These are phyloP conservation scores for Hiodon alosoides DNA, from an alignment of 2,113 vertebrate species.

Conservation along the genomic window DNA sequence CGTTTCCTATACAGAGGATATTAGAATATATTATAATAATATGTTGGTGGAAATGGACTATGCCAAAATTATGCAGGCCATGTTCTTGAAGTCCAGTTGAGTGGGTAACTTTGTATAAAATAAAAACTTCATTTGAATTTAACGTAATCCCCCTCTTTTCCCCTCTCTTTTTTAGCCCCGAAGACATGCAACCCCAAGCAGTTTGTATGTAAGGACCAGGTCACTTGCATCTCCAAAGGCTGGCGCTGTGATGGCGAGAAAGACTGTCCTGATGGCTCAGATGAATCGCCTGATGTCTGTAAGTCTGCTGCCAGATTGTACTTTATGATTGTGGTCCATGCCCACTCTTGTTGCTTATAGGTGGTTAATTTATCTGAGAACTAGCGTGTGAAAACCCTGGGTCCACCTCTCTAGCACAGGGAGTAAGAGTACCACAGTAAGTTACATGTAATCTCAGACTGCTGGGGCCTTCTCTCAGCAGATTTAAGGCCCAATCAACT, in stretches of 20 bases:
- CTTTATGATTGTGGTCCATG: background rate
- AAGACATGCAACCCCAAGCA: constrained; percentile 97
- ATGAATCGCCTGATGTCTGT: constrained; percentile 93
- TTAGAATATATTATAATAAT: no score
- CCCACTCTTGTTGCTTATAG: background rate
- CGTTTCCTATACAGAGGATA: no score
- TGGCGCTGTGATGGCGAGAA: constrained; percentile 96
- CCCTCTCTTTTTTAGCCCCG: constrained; percentile 61
- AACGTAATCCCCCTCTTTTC: background rate
- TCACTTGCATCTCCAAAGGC: constrained; percentile 96
- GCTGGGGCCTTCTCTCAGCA: no score
- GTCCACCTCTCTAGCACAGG: no score
- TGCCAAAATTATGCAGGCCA: background rate
- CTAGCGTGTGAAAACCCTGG: no score
- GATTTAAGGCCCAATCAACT: no score
- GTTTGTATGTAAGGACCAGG: constrained; percentile 93
- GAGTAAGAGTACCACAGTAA: no score
- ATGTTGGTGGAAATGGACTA: background rate
- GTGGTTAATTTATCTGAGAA: background rate
- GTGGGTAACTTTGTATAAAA: background rate
- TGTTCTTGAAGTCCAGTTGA: background rate
- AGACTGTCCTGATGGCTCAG: constrained; percentile 94
- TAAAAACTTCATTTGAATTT: background rate
- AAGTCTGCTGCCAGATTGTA: constrained; percentile 48
- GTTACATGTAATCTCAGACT: no score